Evolutionary conservation across 2,113 vertebrate genomes (phyloP), one percentile per base, ranked within the genome.

Genomic region (Ifrita kowaldi): DNA sequence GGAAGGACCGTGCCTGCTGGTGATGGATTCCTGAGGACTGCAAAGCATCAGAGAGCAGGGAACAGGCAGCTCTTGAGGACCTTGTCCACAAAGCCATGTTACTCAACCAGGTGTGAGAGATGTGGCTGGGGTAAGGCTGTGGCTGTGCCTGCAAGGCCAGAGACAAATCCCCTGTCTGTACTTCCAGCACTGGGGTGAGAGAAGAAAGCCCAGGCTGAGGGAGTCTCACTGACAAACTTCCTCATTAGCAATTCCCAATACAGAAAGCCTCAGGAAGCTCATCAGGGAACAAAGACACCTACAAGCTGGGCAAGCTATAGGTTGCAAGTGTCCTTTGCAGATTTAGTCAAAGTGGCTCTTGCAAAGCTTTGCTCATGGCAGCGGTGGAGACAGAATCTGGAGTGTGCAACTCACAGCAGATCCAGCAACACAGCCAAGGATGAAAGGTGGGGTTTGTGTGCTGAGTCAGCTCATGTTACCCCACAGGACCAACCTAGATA

Each of bases 1-100:
- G 26, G 33, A 52, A 74, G 21, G 28, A 19, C 0, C 0, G 17
- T 2, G 7, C 18, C 33, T 2, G 0, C 55, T 69, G 33, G 10
- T 69, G 75, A 39, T 16, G 52, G 56, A 47, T 23, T 89, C 42
- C n/a, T 35, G 3, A 4, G 37, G 42, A 28, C 46, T 91, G 47
- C 57, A 89, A 49, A 46, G 33, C 20, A 27, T 30, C 0, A 0
- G 12, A 21, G 50, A 81, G 44, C 7, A 37, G 69, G 39, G 55
- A 42, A 16, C 28, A 37, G 42, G 57, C n/a, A 59, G 47, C 42
- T 71, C 42, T 32, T 0, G 0, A 78, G 41, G 50, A 22, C 27
- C 37, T 37, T 62, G n/a, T 42, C 46, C 80, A 47, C 41, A 65
- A 65, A 59, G 37, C 23, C n/a, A 18, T 10, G 41, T 28, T 55